Evolutionary conservation across 1,140 invertebrate species (phyloP).

Genomic region (Micrasema minimum): DNA sequence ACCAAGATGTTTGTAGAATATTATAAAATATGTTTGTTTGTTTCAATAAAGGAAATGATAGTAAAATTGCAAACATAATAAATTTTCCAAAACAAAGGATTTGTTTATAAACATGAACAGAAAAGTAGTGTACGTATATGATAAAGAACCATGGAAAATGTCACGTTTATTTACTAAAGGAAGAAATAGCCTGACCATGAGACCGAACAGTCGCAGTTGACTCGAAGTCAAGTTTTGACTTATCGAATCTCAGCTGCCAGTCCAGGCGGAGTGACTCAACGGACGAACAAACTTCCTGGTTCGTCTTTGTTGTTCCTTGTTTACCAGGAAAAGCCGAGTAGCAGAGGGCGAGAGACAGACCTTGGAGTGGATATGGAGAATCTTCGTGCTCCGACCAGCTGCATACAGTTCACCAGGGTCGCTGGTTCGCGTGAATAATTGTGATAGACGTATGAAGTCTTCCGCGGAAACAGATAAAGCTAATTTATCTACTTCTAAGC

Average conservation of each 20-base stretch:
- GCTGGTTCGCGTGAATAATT: background rate
- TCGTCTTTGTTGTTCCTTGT: constrained; percentile 21
- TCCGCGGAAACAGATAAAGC: background rate
- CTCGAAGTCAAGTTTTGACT: background rate
- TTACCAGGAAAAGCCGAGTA: background rate
- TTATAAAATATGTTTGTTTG: no score
- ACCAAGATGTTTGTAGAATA: no score
- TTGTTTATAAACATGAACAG: no score
- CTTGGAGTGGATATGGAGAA: constrained; percentile 10
- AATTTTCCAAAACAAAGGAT: no score
- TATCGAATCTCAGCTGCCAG: constrained; percentile 15
- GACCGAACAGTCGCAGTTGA: background rate
- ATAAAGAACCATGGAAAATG: constrained; percentile 29
- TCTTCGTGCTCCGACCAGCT: constrained; percentile 10
- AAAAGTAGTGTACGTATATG: background rate
- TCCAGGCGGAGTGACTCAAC: constrained; percentile 16
- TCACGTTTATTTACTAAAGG: constrained; percentile 20
- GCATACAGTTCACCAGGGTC: constrained; percentile 4
- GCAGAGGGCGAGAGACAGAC: constrained; percentile 1
- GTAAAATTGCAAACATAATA: no score
- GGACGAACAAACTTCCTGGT: background rate
- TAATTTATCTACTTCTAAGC: no score
- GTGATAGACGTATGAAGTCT: background rate
- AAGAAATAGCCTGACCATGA: constrained; percentile 8
- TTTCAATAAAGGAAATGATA: no score